Evolutionary conservation across 2,113 vertebrate species (phyloP), one percentile per base, ranked within the genome.

Genomic region (Siphamia tubifer): DNA sequence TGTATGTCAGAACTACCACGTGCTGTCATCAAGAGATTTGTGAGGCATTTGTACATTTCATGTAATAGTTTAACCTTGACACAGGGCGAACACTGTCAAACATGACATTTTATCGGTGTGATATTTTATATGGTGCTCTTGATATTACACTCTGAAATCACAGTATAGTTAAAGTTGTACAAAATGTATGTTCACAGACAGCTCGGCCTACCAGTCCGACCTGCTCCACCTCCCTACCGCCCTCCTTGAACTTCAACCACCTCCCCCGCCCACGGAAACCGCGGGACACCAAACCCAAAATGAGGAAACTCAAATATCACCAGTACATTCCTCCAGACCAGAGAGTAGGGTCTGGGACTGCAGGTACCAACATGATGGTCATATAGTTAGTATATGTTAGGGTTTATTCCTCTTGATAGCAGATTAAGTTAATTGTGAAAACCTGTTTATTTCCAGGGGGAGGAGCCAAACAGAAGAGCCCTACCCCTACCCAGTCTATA

Each of bases 321-420:
- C 95, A 95, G 74, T 96, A 96, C 89, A 94, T 96, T 90, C 94
- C 95, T 65, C 94, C 94, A 3, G 94, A 95, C 76, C 94, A 92
- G 58, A 93, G 93, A 72, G 90, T 83, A 25, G 86, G 71, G 53
- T 54, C 87, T 61, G 89, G 86, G 55, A 56, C 66, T 49, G 91
- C 27, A 90, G 93, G 87, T 87, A 76, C 28, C 11, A 5, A 15
- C 8, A 5, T 2, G 9, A 21, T 20, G 0, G 7, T n/a, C 8
- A 45, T 1, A 45, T 15, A 6, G 6, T 48, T 15, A 6, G 16
- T 53, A 8, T 3, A 24, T 19, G 24, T 39, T 4, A 23, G 6
- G 7, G 3, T 36, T 52, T 39, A 8, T 2, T 31, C 15, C 34
- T 23, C 19, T 49, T 25, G n/a, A 2, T 2, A 34, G 9, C 0